Evolutionary conservation across 2,797 vertebrate species (phyloP).

Genomic region (Darevskia nairensis): DNA sequence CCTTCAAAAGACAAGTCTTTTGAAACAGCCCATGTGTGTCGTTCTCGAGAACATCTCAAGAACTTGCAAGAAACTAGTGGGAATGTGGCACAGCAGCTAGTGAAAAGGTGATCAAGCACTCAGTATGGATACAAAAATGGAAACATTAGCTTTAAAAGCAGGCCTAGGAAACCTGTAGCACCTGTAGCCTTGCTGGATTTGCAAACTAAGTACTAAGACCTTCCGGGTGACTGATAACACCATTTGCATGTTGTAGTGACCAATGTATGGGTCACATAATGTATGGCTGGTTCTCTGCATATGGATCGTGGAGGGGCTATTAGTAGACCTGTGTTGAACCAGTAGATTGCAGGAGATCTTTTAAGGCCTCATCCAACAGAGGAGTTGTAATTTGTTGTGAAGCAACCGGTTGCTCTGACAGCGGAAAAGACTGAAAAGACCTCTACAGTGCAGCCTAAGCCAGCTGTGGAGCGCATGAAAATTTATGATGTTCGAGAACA

Average conservation of each 20-base stretch:
- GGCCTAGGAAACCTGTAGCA: not conserved
- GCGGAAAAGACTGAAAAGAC: slow-evolving; percentile 4
- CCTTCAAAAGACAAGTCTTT: no score
- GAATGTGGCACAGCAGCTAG: not conserved
- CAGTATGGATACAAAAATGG: not conserved
- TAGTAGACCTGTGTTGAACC: not conserved
- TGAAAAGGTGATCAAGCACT: not conserved
- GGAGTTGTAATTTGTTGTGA: slow-evolving; percentile 3
- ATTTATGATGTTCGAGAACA: slow-evolving; percentile 25
- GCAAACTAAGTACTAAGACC: not conserved
- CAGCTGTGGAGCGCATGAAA: slow-evolving; percentile 13
- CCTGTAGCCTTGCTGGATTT: not conserved
- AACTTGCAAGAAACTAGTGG: not conserved
- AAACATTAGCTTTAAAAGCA: not conserved
- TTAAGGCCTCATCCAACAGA: not conserved
- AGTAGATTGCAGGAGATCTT: not conserved
- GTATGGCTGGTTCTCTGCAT: no score
- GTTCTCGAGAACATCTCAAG: no score
- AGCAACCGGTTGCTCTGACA: not conserved
- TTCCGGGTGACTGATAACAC: not conserved
- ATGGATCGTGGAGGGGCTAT: not conserved
- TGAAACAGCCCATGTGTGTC: no score
- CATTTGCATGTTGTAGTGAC: not conserved
- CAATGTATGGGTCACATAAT: no score
- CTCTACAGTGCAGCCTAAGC: slow-evolving; percentile 30